A percentile compares a stretch with the other conserved stretches of the same genome.
phyloP scores from a whole-genome alignment of 1,140 invertebrate species.

The Pachyrhynchus sulphureomaculatus region DNA sequence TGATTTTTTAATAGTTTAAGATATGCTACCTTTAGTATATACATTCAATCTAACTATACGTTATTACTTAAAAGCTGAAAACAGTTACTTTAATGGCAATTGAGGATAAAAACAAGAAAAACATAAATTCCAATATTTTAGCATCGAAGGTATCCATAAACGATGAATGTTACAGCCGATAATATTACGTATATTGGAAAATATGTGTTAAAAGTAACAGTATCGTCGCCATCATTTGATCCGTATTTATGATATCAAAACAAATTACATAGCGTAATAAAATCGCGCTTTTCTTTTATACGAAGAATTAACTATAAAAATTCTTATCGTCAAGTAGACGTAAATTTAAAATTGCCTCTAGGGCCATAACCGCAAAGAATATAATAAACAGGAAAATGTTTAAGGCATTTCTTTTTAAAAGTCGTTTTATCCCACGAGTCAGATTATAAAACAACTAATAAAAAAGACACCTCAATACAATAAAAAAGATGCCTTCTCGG shows the following conservation, averaged over 20 bases:
- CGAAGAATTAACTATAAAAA: conserved; percentile 42
- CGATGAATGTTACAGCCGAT: not conserved
- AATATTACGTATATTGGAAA: conserved; percentile 3
- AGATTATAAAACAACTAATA: conserved; percentile 46
- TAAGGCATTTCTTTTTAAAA: conserved; percentile 44
- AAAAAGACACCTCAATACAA: conserved; percentile 46
- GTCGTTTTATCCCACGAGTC: conserved; percentile 38
- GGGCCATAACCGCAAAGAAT: conserved; percentile 43
- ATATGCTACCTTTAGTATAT: too few species aligned
- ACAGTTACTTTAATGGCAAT: not conserved
- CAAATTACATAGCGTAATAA: conserved; percentile 27
- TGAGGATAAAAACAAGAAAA: not conserved
- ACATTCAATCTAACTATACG: too few species aligned
- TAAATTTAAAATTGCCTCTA: conserved; percentile 42
- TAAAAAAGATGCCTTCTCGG: conserved; percentile 39
- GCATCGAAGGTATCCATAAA: conserved; percentile 2
- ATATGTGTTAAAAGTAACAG: conserved; percentile 16
- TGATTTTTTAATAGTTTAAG: too few species aligned
- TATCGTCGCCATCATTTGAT: conserved; percentile 18
- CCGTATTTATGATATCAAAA: conserved; percentile 21
- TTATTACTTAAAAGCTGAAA: too few species aligned
- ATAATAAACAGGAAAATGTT: conserved; percentile 45
- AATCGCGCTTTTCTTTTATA: conserved; percentile 35
- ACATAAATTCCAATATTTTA: conserved; percentile 1
- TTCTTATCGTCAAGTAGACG: conserved; percentile 40